Base-by-base conservation (phyloP, 1,140 invertebrate genomes). In the Eurytemora carolleeae region DNA sequence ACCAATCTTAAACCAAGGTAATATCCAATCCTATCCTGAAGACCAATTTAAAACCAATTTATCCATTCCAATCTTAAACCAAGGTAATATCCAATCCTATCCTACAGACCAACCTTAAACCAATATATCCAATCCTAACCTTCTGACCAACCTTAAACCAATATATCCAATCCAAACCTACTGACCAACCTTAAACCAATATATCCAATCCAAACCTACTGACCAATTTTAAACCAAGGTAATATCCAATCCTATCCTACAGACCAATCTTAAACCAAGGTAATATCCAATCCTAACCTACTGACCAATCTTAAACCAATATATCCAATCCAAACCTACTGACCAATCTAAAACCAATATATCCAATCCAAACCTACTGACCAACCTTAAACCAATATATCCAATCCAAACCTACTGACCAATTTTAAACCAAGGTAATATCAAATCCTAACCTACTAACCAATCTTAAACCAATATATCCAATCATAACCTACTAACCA, bases 321-420 rank as follows among this genome's bases (percentile, higher is more conserved):
- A 80, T 80, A 26, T 77, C 80, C 22, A 85, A 88, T 73, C 86
- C 86, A 19, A 75, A 79, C 64, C 79, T 54, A 16, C 63, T 65
- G 56, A 57, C 58, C 3, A 18, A 54, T n/a, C 57, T 53, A 52
- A 26, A 53, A 31, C 16, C 24, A 15, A n/a, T 63, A 44, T 56
- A 19, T 12, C 21, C 24, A n/a, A 23, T 24, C 21, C 61, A 24
- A 56, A 55, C 1, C 21, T 60, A 1, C 52, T 58, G 16, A 12
- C 15, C 19, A 55, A 12, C 18, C 19, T 7, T 12, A 55, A 18
- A 55, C 15, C 22, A n/a, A 58, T 25, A 12, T 44, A 44, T 44
- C 31, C n/a, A 44, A 12, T 12, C n/a, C 31, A 12, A n/a, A n/a
- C n/a, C n/a, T n/a, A n/a, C n/a, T n/a, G n/a, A n/a, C n/a, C n/a